Base-by-base conservation (phyloP, 1,140 invertebrate species). In the Microplitis demolitor region DNA sequence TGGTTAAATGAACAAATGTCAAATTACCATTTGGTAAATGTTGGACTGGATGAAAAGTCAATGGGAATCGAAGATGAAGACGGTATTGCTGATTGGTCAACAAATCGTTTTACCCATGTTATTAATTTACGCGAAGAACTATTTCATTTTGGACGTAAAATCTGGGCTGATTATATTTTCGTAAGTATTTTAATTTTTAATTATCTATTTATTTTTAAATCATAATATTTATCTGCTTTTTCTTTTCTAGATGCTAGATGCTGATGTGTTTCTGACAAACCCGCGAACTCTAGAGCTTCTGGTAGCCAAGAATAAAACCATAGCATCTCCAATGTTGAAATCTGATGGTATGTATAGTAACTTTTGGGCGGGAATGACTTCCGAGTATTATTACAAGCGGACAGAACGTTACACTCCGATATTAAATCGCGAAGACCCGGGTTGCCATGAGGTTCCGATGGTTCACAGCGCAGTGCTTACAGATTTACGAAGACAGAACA, bases 361-460 rank as follows among this genome's bases (percentile, higher is more conserved):
- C 84, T 99, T 97, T 87, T 99, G 97, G 97, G 92, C 94, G 78
- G 97, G 94, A 9, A 97, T 98, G 94, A 92, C 92, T 1, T 85
- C 91, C 4, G 89, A 96, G 73, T 97, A 94, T 84, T 99, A 98
- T 83, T 99, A 99, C 82, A 83, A 90, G 63, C 88, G 96, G 83
- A 96, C 95, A 0, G 92, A 96, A 8, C 92, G 95, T 67, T 99
- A 98, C 80, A 91, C 93, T 77, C 90, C 92, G 0, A 96, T 98
- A 56, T 85, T 97, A 60, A 89, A 93, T 72, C 83, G 91, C 13
- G 89, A 95, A 76, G 90, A 91, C 61, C 80, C 83, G 2, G 97
- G 96, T 1, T 94, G 93, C 81, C 95, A 94, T 80, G 68, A 88
- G 24, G 97, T 99, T 0, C 95, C 97, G 0, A 97, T 99, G 96